Evolutionary conservation across 2,888 invertebrate genomes (phyloP), one percentile per base, ranked within the genome.

Genomic region (Tetropium fuscum): DNA sequence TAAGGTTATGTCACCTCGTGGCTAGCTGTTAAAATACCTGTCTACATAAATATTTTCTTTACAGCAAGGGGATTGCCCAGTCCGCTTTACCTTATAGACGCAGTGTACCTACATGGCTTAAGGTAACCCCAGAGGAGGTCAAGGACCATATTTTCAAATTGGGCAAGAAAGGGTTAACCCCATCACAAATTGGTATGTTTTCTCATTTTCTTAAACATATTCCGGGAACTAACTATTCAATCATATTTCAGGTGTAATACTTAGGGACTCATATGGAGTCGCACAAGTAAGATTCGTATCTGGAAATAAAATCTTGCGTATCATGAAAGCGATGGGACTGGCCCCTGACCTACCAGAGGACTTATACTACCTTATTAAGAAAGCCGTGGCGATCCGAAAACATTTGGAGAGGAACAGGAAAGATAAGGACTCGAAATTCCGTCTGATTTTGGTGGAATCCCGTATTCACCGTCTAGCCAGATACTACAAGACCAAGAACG

Each of bases 51-150:
- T n/a, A 71, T 71, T 77, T 82, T 83, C 80, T 78, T 89, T 90
- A 76, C 87, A 99, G 99, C 81, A 99, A 99, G 92, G 99, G 99
- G 93, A 99, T 99, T 82, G 97, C 98, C 91, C 97, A 98, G 84
- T 98, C 98, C 76, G 98, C 98, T 68, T 86, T 99, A 74, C 99
- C 99, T 41, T 99, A 99, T 85, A 92, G 98, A 80, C 91, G 99
- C 78, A 95, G 95, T 82, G 97, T 99, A 58, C 98, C 99, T 66
- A 97, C 97, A 69, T 99, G 99, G 99, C 85, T 98, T 77, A 99
- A 99, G 85, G 85, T 97, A 63, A 93, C 94, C 47, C 89, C 95
- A 63, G 98, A 98, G 70, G 98, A 99, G 88, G 98, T 99, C 8
- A 95, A 95, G 80, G 99, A 99, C 76, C 95, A 98, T 79, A 99